Evolutionary conservation across 2,797 vertebrate genomes (phyloP), one percentile per base, ranked within the genome.

Genomic region (Lepus townsendii): DNA sequence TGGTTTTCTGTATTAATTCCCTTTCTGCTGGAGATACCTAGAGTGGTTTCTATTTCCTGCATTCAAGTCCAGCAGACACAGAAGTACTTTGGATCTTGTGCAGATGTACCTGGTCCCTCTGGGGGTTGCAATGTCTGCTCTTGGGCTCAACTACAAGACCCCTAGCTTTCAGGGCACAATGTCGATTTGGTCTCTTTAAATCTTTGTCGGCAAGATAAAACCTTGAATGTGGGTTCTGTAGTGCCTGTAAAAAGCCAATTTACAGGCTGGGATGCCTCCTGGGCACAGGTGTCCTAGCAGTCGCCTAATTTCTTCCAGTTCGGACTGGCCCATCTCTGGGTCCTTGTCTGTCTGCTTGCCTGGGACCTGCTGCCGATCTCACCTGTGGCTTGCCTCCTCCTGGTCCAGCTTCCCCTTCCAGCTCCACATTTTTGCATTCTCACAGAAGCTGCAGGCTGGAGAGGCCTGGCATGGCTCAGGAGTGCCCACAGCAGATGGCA

Each of bases 11-110:
- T 63, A 68, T 69, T 75, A 90, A 75, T 79, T 69, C 7, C n/a
- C 30, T 90, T 87, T 91, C 65, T 95, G 50, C 47, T 54, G 52
- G 88, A 96, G 93, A 90, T 78, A 93, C 17, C 76, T 84, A 57
- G 13, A 42, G 38, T 79, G 47, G 24, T 76, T 93, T 88, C 65
- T 96, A 35, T 60, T 88, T 76, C 14, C 42, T 93, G 30, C 2
- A 54, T 77, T 91, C 84, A 87, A 87, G 54, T 76, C 11, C 80
- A 88, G 96, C 7, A 60, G 22, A 62, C 20, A 83, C 5, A 68
- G 20, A 89, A 1, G 54, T n/a, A 54, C 32, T n/a, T 78, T 90
- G 90, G 88, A 83, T 16, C 16, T 16, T 17, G 38, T 35, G 38
- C 5, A 32, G 4, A 52, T 11, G 77, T 78, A 65, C 16, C n/a